Conservation (phyloP, 2,888 invertebrate species). For the Carterocephalus palaemon region DNA sequence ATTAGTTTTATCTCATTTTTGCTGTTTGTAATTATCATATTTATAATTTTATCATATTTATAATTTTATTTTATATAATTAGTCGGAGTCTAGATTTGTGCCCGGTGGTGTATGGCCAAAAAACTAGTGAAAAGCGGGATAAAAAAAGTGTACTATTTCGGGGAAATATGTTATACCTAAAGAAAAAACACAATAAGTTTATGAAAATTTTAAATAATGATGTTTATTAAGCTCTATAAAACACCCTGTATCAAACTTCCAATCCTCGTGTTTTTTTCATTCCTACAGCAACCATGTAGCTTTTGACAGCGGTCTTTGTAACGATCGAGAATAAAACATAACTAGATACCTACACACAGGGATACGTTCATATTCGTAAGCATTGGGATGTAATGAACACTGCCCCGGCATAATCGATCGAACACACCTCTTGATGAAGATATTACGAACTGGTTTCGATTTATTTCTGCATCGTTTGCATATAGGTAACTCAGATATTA, state of each 20-base stretch:
- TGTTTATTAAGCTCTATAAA: no score
- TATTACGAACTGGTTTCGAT: constrained; percentile 63
- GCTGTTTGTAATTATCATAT: no score
- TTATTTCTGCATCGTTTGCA: constrained; percentile 53
- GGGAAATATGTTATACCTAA: no score
- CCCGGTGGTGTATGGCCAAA: no score
- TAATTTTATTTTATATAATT: no score
- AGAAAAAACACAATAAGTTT: no score
- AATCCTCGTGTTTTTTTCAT: constrained; percentile 2
- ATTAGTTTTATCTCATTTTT: no score
- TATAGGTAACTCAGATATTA: constrained; percentile 37
- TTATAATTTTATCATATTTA: no score
- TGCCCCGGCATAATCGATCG: constrained; percentile 65
- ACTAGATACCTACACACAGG: neutral
- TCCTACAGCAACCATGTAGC: constrained; percentile 1
- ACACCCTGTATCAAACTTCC: no score
- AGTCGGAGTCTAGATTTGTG: no score
- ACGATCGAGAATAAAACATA: constrained; percentile 18
- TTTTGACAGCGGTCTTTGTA: constrained; percentile 22
- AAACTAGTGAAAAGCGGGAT: no score
- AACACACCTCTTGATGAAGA: constrained; percentile 75
- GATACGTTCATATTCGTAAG: constrained; percentile 13
- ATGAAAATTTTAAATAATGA: constrained; percentile 1
- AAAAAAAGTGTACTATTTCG: no score
- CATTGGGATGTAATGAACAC: constrained; percentile 40